These are phyloP conservation scores for Thymelicus acteon DNA, from an alignment of 2,888 invertebrate genomes.

Conservation along the genomic window DNA sequence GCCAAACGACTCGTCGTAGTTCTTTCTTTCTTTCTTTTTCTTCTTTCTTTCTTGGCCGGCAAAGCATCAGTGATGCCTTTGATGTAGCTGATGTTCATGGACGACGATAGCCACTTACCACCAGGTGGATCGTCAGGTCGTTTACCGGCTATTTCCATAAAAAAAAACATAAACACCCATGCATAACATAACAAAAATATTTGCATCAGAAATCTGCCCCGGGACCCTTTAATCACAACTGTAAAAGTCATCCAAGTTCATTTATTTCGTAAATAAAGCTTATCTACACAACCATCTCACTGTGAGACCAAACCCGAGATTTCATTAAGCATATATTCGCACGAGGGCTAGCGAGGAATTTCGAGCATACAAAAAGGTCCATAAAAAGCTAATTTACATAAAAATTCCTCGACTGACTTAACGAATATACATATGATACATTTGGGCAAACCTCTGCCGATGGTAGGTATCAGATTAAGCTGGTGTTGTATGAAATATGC, in stretches of 20 bases:
- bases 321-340: conserved; percentile 43
- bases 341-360: conserved; percentile 42
- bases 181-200: no score
- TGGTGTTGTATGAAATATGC: conserved; percentile 65
- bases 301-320: conserved; percentile 33
- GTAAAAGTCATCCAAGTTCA: background rate
- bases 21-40: no score
- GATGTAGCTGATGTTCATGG: no score
- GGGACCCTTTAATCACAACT: no score
- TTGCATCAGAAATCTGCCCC: no score
- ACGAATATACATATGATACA: conserved; percentile 38
- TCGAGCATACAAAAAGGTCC: conserved; percentile 55
- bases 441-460: conserved; percentile 42
- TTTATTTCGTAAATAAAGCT: conserved; percentile 9
- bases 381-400: conserved; percentile 70
- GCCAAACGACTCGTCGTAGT: no score
- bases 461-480: conserved; percentile 57
- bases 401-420: conserved; percentile 62
- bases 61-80: no score
- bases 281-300: conserved; percentile 21
- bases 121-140: no score
- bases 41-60: no score
- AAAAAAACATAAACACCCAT: no score
- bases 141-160: no score
- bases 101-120: no score